Percentiles rank a stretch among this genome's conserved stretches.
phyloP scores from a whole-genome alignment of 2,888 invertebrate genomes.

The Exephanes ischioxanthus region DNA sequence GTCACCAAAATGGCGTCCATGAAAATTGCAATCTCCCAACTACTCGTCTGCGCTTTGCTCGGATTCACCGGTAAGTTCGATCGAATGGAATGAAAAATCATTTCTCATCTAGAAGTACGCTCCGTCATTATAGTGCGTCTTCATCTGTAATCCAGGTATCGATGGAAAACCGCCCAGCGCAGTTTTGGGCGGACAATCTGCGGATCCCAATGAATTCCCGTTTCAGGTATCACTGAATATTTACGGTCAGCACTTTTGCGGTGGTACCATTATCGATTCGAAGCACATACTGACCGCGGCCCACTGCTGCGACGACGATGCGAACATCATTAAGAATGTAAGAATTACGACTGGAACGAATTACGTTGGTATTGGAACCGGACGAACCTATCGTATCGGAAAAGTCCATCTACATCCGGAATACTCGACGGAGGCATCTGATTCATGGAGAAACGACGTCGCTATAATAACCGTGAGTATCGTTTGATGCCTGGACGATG shows the following conservation, averaged over 20 bases:
- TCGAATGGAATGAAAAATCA: not conserved
- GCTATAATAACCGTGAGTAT: not conserved
- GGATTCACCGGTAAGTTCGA: conserved; percentile 2
- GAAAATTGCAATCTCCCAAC: not conserved
- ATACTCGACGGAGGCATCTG: not conserved
- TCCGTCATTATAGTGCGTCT: no score
- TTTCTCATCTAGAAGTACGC: no score
- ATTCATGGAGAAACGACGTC: not conserved
- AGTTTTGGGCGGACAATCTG: conserved; percentile 63
- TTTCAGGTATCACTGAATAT: conserved; percentile 65
- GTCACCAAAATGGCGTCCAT: conserved; percentile 8
- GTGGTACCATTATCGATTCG: conserved; percentile 66
- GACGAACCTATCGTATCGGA: not conserved
- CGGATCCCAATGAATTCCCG: conserved; percentile 60
- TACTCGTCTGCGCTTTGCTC: not conserved
- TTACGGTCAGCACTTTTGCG: conserved; percentile 57
- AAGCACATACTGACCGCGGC: conserved; percentile 68
- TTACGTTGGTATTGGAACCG: conserved; percentile 3
- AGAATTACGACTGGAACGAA: conserved; percentile 60
- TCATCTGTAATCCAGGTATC: not conserved
- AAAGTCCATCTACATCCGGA: not conserved
- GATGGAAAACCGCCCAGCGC: conserved; percentile 50
- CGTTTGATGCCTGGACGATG: no score
- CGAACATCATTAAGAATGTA: conserved; percentile 30
- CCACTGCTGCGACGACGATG: conserved; percentile 63